Conservation (phyloP, 2,888 invertebrate species). For the Stegophylla sp. region DNA sequence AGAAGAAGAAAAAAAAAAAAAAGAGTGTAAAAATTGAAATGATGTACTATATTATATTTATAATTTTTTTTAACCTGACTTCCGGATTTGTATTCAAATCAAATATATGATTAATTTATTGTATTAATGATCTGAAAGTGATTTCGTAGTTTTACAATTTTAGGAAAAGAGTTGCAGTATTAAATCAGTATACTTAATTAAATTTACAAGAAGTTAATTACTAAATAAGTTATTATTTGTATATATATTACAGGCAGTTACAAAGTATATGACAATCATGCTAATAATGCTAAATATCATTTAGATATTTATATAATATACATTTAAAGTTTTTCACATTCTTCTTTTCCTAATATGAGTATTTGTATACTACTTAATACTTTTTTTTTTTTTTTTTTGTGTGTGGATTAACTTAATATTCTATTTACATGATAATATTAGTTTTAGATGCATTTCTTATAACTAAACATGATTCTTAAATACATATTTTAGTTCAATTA, state of each 20-base stretch:
- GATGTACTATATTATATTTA: constrained; percentile 45
- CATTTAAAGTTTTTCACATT: too few relatives aligned
- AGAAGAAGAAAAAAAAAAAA: constrained; percentile 24
- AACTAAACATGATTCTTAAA: neutral
- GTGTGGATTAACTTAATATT: neutral
- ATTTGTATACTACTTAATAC: too few relatives aligned
- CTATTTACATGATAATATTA: neutral
- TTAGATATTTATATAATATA: too few relatives aligned
- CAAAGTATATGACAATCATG: too few relatives aligned
- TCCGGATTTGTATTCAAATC: constrained; percentile 31
- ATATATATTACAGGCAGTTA: too few relatives aligned
- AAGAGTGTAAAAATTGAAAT: constrained; percentile 22
- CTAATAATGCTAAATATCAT: too few relatives aligned
- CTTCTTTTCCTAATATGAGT: too few relatives aligned
- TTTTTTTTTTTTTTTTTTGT: too few relatives aligned
- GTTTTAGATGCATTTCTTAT: neutral
- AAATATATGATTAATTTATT: constrained; percentile 18
- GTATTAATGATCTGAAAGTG: constrained; percentile 6
- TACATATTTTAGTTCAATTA: too few relatives aligned
- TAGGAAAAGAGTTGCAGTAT: constrained; percentile 18
- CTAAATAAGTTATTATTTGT: too few relatives aligned
- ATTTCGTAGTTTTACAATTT: constrained; percentile 9
- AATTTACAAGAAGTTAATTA: neutral
- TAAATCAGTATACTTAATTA: constrained; percentile 7
- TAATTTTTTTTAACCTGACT: constrained; percentile 33